Evolutionary conservation across 2,113 vertebrate species (phyloP).

Genomic region (Pseudopipra pipra): DNA sequence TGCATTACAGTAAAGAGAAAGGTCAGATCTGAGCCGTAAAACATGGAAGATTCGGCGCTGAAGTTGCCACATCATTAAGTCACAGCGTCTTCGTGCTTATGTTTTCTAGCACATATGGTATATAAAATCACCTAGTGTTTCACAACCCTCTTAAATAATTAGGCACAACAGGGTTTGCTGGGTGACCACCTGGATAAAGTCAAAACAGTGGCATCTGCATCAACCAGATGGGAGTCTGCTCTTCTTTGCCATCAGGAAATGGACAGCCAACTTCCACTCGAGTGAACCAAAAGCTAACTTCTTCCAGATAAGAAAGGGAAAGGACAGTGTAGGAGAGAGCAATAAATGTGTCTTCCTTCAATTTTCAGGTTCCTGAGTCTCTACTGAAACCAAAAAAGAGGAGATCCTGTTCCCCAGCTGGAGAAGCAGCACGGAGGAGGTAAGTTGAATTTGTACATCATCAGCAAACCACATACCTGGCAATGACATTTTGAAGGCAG

Average conservation of each 20-base stretch:
- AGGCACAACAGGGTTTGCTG: conserved; percentile 68
- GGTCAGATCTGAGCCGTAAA: conserved; percentile 40
- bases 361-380: background rate
- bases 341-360: background rate
- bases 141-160: conserved; percentile 71
- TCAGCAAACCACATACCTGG: background rate
- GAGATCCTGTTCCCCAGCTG: background rate
- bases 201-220: conserved; percentile 66
- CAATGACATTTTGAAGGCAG: background rate
- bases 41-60: background rate
- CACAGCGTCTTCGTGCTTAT: conserved; percentile 46
- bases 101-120: conserved; percentile 68
- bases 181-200: conserved; percentile 70
- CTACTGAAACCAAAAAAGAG: background rate
- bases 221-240: conserved; percentile 63
- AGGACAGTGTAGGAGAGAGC: background rate
- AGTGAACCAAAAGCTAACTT: conserved; percentile 39
- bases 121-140: conserved; percentile 72
- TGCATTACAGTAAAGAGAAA: background rate
- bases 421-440: background rate
- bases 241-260: conserved; percentile 24
- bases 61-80: conserved; percentile 49
- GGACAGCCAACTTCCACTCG: conserved; percentile 50
- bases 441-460: background rate
- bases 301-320: background rate